phyloP scores from a whole-genome alignment of 30 jellyfish, hydroid and myxozoan genomes.

The Clytia hemisphaerica region DNA sequence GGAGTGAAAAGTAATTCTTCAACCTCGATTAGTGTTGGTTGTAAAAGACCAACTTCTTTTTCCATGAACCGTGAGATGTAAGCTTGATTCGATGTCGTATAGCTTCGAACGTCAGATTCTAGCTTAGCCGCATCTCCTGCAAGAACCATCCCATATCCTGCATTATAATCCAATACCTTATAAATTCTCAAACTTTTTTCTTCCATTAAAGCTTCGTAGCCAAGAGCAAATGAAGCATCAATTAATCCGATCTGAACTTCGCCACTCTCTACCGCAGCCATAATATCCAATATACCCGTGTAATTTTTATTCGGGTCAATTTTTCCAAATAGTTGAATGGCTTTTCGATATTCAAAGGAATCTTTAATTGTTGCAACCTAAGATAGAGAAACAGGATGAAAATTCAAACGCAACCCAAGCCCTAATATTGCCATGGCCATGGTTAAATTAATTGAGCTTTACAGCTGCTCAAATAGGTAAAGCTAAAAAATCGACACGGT shows the following conservation, averaged over 20 bases:
- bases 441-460: too few relatives aligned
- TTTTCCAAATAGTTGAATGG: neutral
- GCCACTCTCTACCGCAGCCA: neutral
- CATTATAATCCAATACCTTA: neutral
- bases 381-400: too few relatives aligned
- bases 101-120: conserved; percentile 10
- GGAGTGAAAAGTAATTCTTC: conserved; percentile 5
- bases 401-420: too few relatives aligned
- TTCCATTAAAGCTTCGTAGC: conserved; percentile 4
- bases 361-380: conserved; percentile 8
- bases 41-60: conserved; percentile 5
- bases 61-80: neutral
- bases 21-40: neutral
- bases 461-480: too few relatives aligned
- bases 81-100: conserved; percentile 3
- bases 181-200: neutral
- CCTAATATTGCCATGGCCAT: too few relatives aligned
- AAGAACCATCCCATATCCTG: conserved; percentile 10
- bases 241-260: conserved; percentile 6
- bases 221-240: neutral
- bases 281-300: neutral
- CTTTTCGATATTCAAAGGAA: conserved; percentile 12
- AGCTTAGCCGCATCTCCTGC: conserved; percentile 1
- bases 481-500: too few relatives aligned
- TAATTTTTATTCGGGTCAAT: neutral